These are phyloP conservation scores for Seira ritae DNA, from an alignment of 2,888 invertebrate genomes.

Conservation along the genomic window DNA sequence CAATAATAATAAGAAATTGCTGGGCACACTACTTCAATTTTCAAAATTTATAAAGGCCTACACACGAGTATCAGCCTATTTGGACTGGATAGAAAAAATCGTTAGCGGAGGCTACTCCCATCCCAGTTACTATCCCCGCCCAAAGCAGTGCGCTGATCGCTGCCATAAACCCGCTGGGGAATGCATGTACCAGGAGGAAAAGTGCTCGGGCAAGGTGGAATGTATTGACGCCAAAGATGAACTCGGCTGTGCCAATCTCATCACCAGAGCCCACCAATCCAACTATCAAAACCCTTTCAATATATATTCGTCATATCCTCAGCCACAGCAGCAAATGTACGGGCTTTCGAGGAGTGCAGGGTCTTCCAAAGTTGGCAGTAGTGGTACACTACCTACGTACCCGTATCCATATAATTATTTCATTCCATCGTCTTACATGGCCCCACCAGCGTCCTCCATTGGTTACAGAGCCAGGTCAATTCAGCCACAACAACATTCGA, in stretches of 20 bases:
- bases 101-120: not conserved
- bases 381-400: too few species aligned
- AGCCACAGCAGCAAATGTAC: too few species aligned
- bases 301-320: too few species aligned
- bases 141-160: constrained; percentile 30
- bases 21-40: not conserved
- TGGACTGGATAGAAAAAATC: constrained; percentile 49
- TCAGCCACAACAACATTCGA: too few species aligned
- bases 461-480: too few species aligned
- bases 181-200: constrained; percentile 82
- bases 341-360: too few species aligned
- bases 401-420: too few species aligned
- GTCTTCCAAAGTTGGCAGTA: too few species aligned
- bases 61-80: constrained; percentile 59
- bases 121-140: not conserved
- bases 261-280: constrained; percentile 1
- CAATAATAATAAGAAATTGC: not conserved
- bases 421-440: too few species aligned
- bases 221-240: constrained; percentile 64
- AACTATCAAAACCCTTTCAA: too few species aligned
- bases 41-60: constrained; percentile 41
- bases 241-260: constrained; percentile 41
- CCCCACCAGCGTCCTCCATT: too few species aligned
- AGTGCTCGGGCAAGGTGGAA: constrained; percentile 84
- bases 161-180: constrained; percentile 76